Evolutionary conservation across 23 tunicate species (phyloP), one percentile per base, ranked within the genome.

Genomic region (Trididemnum clinides): DNA sequence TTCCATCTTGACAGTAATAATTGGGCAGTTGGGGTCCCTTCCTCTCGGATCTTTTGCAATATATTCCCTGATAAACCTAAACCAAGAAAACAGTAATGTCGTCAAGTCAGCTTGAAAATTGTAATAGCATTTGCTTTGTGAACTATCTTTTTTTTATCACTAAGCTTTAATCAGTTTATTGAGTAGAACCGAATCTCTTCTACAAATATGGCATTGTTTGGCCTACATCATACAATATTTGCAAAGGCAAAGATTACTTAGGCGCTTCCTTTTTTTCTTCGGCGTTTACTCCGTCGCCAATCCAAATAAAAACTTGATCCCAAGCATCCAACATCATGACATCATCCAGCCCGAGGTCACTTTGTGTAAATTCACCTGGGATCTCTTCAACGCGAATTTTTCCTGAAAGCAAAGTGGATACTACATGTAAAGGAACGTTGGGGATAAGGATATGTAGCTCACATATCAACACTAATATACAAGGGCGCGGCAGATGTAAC

Each of bases 261-360:
- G 97, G 95, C 18, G 97, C 95, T 64, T 85, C 91, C 39, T 72
- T 70, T 49, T 58, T 88, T 49, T 97, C 99, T 57, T 92, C 87
- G 5, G 35, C 91, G 44, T 97, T 92, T 54, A 97, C 95, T 0
- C 95, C 97, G 32, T 88, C 85, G 26, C 99, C 99, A 49, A 97
- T 81, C 99, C 99, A 97, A 50, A 97, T 72, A 73, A 82, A 97
- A 32, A 97, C 85, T 34, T 84, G 83, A 50, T 86, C 87, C 91
- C 95, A 90, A 4, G 86, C 89, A 49, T 97, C 99, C 33, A 97
- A 69, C 97, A 97, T 97, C 99, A 97, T 97, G 86, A 97, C 95
- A 84, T 97, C 99, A 71, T 97, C 99, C 20, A 71, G 71, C 10
- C 86, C 89, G 18, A 97, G 74, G 81, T 97, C 99, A 2, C 85